phyloP scores from a whole-genome alignment of 2,113 vertebrate species.

The Anseranas semipalmata region DNA sequence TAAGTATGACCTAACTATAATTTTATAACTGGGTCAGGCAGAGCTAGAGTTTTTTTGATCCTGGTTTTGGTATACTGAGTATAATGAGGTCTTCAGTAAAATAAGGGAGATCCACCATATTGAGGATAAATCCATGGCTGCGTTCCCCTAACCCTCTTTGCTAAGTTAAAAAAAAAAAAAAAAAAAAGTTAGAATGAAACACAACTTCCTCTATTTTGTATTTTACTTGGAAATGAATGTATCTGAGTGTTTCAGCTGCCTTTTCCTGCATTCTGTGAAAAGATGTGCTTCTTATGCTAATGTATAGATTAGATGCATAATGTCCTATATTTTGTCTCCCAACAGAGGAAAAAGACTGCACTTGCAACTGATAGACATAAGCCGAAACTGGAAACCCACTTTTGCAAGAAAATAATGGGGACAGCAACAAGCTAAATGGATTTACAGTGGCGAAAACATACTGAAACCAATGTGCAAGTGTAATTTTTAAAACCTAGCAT shows the following conservation, averaged over 20 bases:
- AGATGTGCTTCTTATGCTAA: conserved; percentile 13
- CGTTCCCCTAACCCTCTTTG: not conserved
- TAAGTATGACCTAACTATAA: not conserved
- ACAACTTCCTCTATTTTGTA: not conserved
- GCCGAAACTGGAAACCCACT: not conserved
- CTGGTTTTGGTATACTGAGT: not conserved
- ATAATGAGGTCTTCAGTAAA: not conserved
- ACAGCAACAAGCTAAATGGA: not conserved
- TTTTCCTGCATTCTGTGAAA: not conserved
- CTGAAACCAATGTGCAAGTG: not conserved
- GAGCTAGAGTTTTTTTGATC: not conserved
- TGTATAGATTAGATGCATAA: conserved; percentile 17
- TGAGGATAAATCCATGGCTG: not conserved
- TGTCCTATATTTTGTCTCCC: conserved; percentile 23
- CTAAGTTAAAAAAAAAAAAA: not conserved
- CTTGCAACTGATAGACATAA: conserved; percentile 10
- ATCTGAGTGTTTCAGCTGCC: not conserved
- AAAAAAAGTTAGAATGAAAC: not conserved
- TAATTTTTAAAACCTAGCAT: not conserved
- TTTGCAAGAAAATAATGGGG: not conserved
- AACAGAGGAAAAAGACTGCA: not conserved
- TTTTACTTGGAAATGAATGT: not conserved
- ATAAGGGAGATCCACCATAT: not conserved
- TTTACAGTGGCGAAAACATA: not conserved
- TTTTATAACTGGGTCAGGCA: not conserved